Evolutionary conservation across 1,140 invertebrate species (phyloP), one percentile per base, ranked within the genome.

Genomic region (Acromyrmex heyeri): DNA sequence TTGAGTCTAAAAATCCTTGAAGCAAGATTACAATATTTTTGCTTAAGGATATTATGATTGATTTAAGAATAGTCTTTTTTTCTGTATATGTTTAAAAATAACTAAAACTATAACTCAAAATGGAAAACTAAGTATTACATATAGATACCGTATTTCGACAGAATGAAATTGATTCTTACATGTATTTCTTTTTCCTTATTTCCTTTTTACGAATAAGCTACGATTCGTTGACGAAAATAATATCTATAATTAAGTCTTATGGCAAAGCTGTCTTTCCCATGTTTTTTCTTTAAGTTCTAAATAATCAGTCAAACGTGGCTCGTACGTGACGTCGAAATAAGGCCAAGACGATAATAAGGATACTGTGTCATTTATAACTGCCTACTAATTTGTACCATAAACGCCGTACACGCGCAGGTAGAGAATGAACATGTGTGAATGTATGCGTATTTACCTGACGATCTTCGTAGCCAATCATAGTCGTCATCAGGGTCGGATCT

Each of bases 361-460:
- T 72, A 87, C 87, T 85, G 69, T 91, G 90, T 93, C 92, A 93
- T 94, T 94, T 93, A 94, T 94, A 94, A 94, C 93, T 93, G 91
- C 92, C 92, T 92, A 93, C 94, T 93, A 94, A 94, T 94, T 94
- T 94, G 93, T 94, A 93, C 91, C 92, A 88, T 91, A 91, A 91
- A 87, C 88, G 86, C 79, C 88, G 86, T 92, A 91, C 91, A 92
- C 91, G 90, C 86, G 86, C 88, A 87, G 81, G 83, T 88, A 81
- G 87, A 85, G 82, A 76, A 90, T 78, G 72, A 70, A 85, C 34
- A 62, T 86, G 87, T 77, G 86, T 85, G 85, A 70, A 79, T 72
- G 77, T 82, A 82, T 69, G 62, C 59, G 87, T 91, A 90, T 90
- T 90, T 90, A 90, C 89, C 89, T 83, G 89, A 59, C 48, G 76